These are phyloP conservation scores for Ctenosaura bakeri DNA, from an alignment of 2,797 vertebrate species.

Conservation along the genomic window DNA sequence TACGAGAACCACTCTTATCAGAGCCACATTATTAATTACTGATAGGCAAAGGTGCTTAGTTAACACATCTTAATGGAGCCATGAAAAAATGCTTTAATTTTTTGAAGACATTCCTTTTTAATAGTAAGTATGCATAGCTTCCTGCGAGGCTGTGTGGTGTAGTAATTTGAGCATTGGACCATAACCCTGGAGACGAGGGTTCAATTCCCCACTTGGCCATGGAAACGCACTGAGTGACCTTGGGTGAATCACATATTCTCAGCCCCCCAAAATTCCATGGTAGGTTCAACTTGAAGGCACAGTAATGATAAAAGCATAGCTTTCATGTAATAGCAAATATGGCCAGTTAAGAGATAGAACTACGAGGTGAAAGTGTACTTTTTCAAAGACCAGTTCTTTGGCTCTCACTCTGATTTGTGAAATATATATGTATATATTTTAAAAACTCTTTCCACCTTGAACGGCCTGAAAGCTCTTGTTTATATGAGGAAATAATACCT, in stretches of 20 bases:
- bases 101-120: not conserved
- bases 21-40: not conserved
- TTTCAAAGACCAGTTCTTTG: not conserved
- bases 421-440: not conserved
- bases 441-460: not conserved
- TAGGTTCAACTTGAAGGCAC: too few species aligned
- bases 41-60: not conserved
- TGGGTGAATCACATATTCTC: too few species aligned
- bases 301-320: not conserved
- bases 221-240: too few species aligned
- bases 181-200: too few species aligned
- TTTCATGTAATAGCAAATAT: not conserved
- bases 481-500: not conserved
- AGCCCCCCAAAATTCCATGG: too few species aligned
- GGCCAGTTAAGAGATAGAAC: not conserved
- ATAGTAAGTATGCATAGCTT: not conserved
- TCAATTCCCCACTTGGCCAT: too few species aligned
- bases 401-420: not conserved
- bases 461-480: not conserved
- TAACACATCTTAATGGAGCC: not conserved
- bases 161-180: too few species aligned
- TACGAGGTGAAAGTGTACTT: not conserved
- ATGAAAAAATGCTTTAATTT: not conserved
- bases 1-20: not conserved
- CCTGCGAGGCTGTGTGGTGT: too few species aligned